Base-by-base conservation (phyloP, 2,113 vertebrate genomes). In the Garra rufa region DNA sequence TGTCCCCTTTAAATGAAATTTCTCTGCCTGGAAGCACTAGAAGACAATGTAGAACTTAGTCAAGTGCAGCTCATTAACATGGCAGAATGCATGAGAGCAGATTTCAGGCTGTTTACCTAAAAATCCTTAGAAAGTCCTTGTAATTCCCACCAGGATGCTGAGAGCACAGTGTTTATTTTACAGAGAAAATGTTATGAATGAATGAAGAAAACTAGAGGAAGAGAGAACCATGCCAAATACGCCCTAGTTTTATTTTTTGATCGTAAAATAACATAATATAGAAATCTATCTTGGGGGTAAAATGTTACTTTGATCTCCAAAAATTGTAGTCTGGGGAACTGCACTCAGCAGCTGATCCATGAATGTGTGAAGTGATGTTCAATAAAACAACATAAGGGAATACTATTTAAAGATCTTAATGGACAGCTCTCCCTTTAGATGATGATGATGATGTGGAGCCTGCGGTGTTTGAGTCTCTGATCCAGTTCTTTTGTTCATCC, bases 401-500 rank as follows among this genome's bases (percentile, higher is more conserved):
- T 78, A 38, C 19, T 21, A 19, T 38, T 21, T 59, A 13, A 76
- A 71, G 59, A 41, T 34, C 34, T 85, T 82, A 85, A 81, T 70
- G 43, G 34, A 44, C 30, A 15, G 50, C 44, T 61, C 41, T 83
- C 48, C 34, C 26, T 44, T 46, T 19, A 28, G 26, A 41, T 11
- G 48, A 74, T 14, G n/a, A n/a, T n/a, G 38, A 61, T 55, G 24
- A 34, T 70, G 19, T 9, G 21, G 52, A 57, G 52, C 52, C 19
- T 57, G 21, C 8, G 21, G 52, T 57, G 52, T 57, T 38, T 38
- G 43, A 24, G 67, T 9, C 30, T 86, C 74, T 83, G 38, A 65
- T 30, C 50, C 50, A 15, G 28, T 73, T 50, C 67, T 83, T 46
- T 67, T 52, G 26, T 55, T 91, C 86, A 21, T 88, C 81, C 30